phyloP scores from a whole-genome alignment of 2,888 invertebrate genomes.

The Drosophila flavopinicola region DNA sequence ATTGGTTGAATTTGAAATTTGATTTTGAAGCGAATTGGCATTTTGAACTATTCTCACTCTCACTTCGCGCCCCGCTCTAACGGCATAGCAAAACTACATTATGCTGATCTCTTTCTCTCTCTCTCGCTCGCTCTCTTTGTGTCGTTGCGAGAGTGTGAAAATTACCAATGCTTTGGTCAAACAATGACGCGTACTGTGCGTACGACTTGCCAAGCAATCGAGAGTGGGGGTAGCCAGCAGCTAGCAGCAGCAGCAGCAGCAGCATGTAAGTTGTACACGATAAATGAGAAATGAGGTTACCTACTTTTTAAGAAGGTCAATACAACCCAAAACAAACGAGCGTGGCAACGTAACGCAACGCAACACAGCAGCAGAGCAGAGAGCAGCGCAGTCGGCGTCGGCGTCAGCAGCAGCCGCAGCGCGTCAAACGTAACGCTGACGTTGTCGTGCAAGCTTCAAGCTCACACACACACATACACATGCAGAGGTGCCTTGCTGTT shows the following conservation, averaged over 20 bases:
- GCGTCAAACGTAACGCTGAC: slow-evolving; percentile 40
- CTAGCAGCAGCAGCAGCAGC: slow-evolving; percentile 30
- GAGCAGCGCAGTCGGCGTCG: slow-evolving; percentile 11
- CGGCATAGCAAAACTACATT: no score
- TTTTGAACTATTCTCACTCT: no score
- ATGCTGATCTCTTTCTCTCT: neutral
- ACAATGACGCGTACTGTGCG: slow-evolving; percentile 60
- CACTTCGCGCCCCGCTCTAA: no score
- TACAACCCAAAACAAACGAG: slow-evolving; percentile 81
- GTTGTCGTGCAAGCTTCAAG: slow-evolving; percentile 38
- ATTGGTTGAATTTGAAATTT: no score
- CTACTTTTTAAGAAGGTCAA: slow-evolving; percentile 84
- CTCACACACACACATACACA: slow-evolving; percentile 19
- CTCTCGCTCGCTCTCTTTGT: no score
- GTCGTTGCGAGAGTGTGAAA: slow-evolving; percentile 19
- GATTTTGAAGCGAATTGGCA: no score
- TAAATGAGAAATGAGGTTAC: slow-evolving; percentile 84
- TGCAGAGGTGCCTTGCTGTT: slow-evolving; percentile 24
- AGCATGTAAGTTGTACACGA: slow-evolving; percentile 81
- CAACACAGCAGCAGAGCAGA: slow-evolving; percentile 26
- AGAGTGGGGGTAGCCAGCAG: slow-evolving; percentile 25
- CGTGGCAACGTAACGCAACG: slow-evolving; percentile 67
- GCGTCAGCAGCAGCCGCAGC: slow-evolving; percentile 4
- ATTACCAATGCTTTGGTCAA: slow-evolving; percentile 39
- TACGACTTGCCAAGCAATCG: slow-evolving; percentile 23